phyloP scores from a whole-genome alignment of 2,113 vertebrate genomes.

The Eurystomus gularis region DNA sequence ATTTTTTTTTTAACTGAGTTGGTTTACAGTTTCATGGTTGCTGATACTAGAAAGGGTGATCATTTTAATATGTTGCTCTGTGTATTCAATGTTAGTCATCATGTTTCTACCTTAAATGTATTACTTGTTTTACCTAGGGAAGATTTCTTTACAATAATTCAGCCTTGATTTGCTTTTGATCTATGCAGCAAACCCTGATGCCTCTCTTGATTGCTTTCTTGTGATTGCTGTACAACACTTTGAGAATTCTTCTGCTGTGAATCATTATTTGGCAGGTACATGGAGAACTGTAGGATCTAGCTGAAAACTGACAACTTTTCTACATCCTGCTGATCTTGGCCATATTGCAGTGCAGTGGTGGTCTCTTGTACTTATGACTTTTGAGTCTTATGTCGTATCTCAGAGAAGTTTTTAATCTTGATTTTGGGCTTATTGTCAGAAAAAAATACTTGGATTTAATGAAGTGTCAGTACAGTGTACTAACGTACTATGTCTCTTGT shows the following conservation, averaged over 20 bases:
- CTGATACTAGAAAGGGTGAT: not conserved
- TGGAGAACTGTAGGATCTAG: not conserved
- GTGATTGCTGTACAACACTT: not conserved
- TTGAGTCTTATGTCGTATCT: not conserved
- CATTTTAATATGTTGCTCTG: not conserved
- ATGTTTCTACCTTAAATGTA: not conserved
- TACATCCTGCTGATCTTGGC: conserved; percentile 22
- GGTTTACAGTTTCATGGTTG: not conserved
- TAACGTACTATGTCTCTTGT: not conserved
- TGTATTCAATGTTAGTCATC: not conserved
- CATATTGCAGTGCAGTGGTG: not conserved
- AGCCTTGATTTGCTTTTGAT: not conserved
- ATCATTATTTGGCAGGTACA: conserved; percentile 15
- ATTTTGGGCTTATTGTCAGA: not conserved
- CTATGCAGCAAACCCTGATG: not conserved
- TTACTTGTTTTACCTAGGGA: not conserved
- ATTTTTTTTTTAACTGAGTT: not conserved
- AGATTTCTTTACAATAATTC: not conserved
- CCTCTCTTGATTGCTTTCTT: not conserved
- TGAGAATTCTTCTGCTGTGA: conserved; percentile 5
- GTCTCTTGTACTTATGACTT: not conserved
- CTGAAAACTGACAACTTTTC: not conserved
- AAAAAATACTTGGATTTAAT: not conserved
- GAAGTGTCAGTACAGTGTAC: not conserved
- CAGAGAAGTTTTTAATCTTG: not conserved